These are phyloP conservation scores for Lepidurus apus DNA, from an alignment of 1,140 invertebrate genomes.

Conservation along the genomic window DNA sequence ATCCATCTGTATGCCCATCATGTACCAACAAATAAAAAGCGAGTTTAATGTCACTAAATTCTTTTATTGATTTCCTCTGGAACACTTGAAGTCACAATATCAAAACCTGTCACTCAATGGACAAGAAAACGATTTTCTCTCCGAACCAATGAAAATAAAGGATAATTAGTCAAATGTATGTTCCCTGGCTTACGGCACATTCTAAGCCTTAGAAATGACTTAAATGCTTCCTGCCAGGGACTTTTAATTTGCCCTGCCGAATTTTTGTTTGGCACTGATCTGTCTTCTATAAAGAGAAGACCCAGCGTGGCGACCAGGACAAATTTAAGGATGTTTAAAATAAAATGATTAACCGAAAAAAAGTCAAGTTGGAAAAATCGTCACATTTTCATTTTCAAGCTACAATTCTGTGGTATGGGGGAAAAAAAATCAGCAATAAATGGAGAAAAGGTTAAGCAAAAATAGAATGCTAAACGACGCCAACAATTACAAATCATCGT, in stretches of 20 bases:
- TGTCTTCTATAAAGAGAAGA: conserved; percentile 21
- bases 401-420: conserved; percentile 8
- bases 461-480: conserved; percentile 7
- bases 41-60: neutral
- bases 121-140: neutral
- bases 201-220: neutral
- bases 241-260: conserved; percentile 28
- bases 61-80: neutral
- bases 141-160: neutral
- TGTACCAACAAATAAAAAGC: neutral
- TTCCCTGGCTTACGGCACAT: conserved; percentile 31
- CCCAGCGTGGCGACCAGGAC: conserved; percentile 32
- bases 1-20: too few relatives aligned
- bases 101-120: neutral
- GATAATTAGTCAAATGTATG: too few relatives aligned
- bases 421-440: neutral
- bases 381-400: conserved; percentile 6
- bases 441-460: neutral
- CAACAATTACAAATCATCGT: conserved; percentile 11
- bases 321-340: neutral
- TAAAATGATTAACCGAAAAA: neutral
- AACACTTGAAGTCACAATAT: neutral
- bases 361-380: neutral
- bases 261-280: conserved; percentile 28
- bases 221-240: conserved; percentile 31